Evolutionary conservation across 2,888 invertebrate species (phyloP).

Genomic region (Apeira syringaria): DNA sequence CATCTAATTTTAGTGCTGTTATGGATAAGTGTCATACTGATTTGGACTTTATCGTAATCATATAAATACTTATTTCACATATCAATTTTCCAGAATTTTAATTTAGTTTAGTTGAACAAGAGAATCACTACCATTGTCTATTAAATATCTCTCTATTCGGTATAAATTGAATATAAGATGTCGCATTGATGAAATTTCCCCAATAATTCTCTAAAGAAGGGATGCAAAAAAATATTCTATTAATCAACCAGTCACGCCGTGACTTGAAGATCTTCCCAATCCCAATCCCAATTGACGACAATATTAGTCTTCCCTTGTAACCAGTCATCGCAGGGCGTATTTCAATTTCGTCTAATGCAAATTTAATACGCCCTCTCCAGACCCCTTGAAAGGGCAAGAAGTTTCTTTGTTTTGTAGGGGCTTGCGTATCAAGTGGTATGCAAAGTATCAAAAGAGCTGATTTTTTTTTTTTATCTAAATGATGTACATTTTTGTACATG

Average conservation of each 20-base stretch:
- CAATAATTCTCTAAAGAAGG: constrained; percentile 28
- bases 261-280: constrained; percentile 70
- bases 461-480: no score
- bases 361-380: constrained; percentile 77
- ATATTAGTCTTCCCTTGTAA: constrained; percentile 77
- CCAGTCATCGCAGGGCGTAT: constrained; percentile 78
- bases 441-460: not conserved
- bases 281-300: constrained; percentile 70
- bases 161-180: no score
- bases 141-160: no score
- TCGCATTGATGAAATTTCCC: constrained; percentile 30
- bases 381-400: constrained; percentile 66
- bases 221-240: constrained; percentile 74
- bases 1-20: no score
- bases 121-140: no score
- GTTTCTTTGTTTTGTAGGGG: constrained; percentile 68
- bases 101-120: no score
- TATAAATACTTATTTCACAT: no score
- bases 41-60: no score
- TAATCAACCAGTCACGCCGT: constrained; percentile 78
- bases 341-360: constrained; percentile 82
- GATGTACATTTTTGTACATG: no score
- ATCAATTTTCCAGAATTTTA: no score
- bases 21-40: no score
- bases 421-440: constrained; percentile 11